phyloP scores from a whole-genome alignment of 2,888 invertebrate genomes.

The Cetonia aurata region DNA sequence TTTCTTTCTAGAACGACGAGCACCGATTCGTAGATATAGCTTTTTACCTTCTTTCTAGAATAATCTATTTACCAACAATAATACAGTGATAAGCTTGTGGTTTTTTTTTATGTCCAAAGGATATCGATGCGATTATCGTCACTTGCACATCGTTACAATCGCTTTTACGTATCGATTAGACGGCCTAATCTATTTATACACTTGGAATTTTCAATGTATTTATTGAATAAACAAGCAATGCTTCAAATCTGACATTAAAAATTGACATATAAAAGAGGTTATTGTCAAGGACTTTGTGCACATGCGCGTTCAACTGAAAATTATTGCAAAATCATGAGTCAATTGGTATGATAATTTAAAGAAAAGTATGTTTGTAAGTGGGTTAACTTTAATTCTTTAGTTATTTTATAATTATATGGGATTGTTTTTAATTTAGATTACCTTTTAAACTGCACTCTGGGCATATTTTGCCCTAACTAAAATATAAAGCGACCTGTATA shows the following conservation, averaged over 20 bases:
- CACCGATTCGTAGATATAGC: background rate
- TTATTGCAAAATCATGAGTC: background rate
- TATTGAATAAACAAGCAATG: constrained; percentile 29
- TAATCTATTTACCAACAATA: constrained; percentile 25
- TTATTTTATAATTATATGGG: no score
- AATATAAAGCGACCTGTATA: no score
- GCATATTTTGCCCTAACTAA: no score
- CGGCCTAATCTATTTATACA: constrained; percentile 14
- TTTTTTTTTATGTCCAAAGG: background rate
- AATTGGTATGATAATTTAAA: background rate
- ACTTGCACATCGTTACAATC: background rate
- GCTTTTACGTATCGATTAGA: constrained; percentile 18
- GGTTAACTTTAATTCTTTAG: background rate
- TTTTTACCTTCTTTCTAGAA: constrained; percentile 14
- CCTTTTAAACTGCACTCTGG: no score
- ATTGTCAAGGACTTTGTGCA: constrained; percentile 5
- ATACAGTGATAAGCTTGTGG: background rate
- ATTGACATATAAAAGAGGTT: constrained; percentile 12
- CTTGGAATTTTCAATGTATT: constrained; percentile 15
- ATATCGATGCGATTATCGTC: background rate
- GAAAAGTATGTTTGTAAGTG: no score
- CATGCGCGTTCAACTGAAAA: background rate
- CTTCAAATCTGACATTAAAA: constrained; percentile 11
- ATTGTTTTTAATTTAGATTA: no score
- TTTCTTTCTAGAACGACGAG: constrained; percentile 28